phyloP scores from a whole-genome alignment of 1,140 invertebrate genomes.

The Campoletis sonorensis region DNA sequence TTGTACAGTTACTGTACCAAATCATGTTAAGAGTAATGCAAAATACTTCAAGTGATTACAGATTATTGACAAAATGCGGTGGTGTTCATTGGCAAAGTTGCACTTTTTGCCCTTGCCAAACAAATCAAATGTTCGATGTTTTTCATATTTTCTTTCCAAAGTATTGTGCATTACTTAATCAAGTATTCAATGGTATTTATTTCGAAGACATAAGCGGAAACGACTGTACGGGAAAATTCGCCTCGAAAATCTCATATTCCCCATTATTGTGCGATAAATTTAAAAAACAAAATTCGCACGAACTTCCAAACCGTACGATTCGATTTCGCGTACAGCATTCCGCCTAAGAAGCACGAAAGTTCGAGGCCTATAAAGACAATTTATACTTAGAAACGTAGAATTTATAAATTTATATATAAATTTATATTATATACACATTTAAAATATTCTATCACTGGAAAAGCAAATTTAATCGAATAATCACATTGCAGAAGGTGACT shows the following conservation, averaged over 20 bases:
- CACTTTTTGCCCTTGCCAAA: constrained; percentile 7
- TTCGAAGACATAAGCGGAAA: background rate
- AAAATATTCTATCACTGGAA: background rate
- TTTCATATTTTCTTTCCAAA: constrained; percentile 18
- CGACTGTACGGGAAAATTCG: background rate
- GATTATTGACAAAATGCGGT: constrained; percentile 17
- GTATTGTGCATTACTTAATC: background rate
- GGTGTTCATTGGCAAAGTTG: constrained; percentile 26
- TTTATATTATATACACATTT: constrained; percentile 1
- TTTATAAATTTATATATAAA: background rate
- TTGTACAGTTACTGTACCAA: constrained; percentile 43
- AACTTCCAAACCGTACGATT: background rate
- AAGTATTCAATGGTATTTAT: background rate
- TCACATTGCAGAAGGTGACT: constrained; percentile 59
- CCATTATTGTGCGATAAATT: background rate
- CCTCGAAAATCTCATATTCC: background rate
- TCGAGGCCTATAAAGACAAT: constrained; percentile 18
- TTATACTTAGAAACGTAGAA: constrained; percentile 1
- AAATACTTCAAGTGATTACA: constrained; percentile 18
- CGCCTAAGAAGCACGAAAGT: constrained; percentile 22
- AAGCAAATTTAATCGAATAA: constrained; percentile 37
- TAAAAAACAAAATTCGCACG: too few relatives aligned
- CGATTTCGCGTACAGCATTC: constrained; percentile 2
- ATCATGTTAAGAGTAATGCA: constrained; percentile 9
- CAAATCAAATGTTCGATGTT: background rate